These are phyloP conservation scores for Gerris lacustris DNA, from an alignment of 2,888 invertebrate genomes.

Conservation along the genomic window DNA sequence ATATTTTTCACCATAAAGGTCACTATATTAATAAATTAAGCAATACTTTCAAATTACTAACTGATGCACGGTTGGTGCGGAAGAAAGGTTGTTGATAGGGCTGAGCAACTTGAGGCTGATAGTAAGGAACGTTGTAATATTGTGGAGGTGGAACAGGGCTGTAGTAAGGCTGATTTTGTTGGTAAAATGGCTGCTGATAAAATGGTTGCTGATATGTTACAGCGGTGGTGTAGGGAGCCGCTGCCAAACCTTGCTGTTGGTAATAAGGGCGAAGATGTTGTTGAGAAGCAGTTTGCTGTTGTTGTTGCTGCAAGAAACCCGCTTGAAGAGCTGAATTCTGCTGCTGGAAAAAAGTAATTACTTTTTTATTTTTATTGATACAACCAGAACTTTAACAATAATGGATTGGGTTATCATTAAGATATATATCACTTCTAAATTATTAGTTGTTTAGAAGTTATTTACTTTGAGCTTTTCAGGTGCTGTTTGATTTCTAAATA, in stretches of 20 bases:
- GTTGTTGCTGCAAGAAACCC: slow-evolving; percentile 4
- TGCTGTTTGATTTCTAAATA: too few species aligned
- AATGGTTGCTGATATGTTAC: neutral
- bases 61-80: slow-evolving; percentile 10
- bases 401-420: too few species aligned
- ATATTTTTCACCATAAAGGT: too few species aligned
- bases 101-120: slow-evolving; percentile 19
- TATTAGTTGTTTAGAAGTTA: too few species aligned
- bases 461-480: too few species aligned
- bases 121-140: slow-evolving; percentile 5
- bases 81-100: slow-evolving; percentile 19
- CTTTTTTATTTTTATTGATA: too few species aligned
- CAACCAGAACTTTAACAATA: too few species aligned
- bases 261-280: slow-evolving; percentile 14
- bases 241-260: neutral
- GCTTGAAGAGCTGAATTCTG: slow-evolving; percentile 1
- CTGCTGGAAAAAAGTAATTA: neutral
- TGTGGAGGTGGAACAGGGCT: slow-evolving; percentile 9
- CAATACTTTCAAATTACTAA: neutral
- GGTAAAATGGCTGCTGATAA: neutral
- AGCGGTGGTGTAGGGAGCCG: neutral
- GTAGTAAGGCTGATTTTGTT: neutral
- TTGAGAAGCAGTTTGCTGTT: slow-evolving; percentile 12
- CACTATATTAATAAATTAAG: too few species aligned
- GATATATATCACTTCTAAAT: too few species aligned